phyloP scores from a whole-genome alignment of 2,888 invertebrate species.

The Pollenia angustigena region DNA sequence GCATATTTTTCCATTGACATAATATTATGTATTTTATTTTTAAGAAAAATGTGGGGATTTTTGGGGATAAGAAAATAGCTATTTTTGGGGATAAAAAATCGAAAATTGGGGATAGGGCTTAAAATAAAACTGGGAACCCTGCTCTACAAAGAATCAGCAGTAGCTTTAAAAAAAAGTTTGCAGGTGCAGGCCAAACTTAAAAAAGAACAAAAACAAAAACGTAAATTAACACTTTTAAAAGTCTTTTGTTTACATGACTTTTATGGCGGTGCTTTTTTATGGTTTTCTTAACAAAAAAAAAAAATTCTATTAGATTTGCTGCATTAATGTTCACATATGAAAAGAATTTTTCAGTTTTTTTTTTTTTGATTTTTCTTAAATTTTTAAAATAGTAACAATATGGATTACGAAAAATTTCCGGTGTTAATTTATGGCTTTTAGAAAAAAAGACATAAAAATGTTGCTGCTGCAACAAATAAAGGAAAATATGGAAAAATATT shows the following conservation, averaged over 20 bases:
- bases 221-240: constrained; percentile 69
- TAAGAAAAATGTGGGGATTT: no score
- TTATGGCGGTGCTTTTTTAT: constrained; percentile 41
- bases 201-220: constrained; percentile 36
- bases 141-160: constrained; percentile 11
- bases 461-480: not conserved
- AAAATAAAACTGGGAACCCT: no score
- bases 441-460: constrained; percentile 5
- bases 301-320: not conserved
- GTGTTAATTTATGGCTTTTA: constrained; percentile 56
- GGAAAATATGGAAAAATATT: constrained; percentile 13
- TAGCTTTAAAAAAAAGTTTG: constrained; percentile 43
- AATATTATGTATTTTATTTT: no score
- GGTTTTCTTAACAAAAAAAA: not conserved
- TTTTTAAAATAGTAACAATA: constrained; percentile 33
- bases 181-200: constrained; percentile 62
- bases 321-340: constrained; percentile 14
- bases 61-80: no score
- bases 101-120: no score
- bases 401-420: constrained; percentile 65
- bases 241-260: constrained; percentile 63
- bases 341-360: constrained; percentile 3
- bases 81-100: no score
- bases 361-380: constrained; percentile 30
- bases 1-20: no score